These are phyloP conservation scores for Myathropa florea DNA, from an alignment of 2,888 invertebrate genomes.

Conservation along the genomic window DNA sequence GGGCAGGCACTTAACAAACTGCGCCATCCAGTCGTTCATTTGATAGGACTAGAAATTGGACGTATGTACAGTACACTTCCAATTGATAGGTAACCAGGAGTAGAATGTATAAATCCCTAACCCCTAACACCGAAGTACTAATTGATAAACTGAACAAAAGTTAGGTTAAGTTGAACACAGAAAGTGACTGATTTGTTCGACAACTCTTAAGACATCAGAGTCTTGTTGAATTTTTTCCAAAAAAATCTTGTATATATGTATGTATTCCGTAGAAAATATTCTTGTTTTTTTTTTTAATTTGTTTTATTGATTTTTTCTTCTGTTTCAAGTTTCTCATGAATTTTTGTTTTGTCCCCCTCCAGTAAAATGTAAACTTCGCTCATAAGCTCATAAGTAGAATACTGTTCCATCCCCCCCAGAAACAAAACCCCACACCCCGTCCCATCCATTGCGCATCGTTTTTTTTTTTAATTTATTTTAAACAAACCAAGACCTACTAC, in stretches of 20 bases:
- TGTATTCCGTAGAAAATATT: neutral
- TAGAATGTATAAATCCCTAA: too few relatives aligned
- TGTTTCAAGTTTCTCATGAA: neutral
- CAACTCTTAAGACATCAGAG: conserved; percentile 46
- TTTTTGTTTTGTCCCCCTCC: conserved; percentile 9
- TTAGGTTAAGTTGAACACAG: neutral
- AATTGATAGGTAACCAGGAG: too few relatives aligned
- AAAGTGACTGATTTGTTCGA: neutral
- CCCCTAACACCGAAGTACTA: too few relatives aligned
- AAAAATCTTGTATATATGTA: conserved; percentile 38
- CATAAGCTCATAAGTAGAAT: conserved; percentile 8
- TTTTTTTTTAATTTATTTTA: conserved; percentile 36
- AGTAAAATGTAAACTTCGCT: conserved; percentile 13
- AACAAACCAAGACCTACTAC: conserved; percentile 38
- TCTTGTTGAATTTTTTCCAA: neutral
- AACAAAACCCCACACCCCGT: neutral
- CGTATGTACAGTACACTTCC: too few relatives aligned
- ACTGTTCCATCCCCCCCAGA: neutral
- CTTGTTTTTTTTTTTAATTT: conserved; percentile 34
- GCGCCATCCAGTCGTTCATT: too few relatives aligned
- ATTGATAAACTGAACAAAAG: neutral
- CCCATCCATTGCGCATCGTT: conserved; percentile 25
- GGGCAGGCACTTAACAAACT: too few relatives aligned
- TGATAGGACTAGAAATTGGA: too few relatives aligned
- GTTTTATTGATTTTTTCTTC: conserved; percentile 10